Base-by-base conservation (phyloP, 2,888 invertebrate species). In the Apodemia hepburni region DNA sequence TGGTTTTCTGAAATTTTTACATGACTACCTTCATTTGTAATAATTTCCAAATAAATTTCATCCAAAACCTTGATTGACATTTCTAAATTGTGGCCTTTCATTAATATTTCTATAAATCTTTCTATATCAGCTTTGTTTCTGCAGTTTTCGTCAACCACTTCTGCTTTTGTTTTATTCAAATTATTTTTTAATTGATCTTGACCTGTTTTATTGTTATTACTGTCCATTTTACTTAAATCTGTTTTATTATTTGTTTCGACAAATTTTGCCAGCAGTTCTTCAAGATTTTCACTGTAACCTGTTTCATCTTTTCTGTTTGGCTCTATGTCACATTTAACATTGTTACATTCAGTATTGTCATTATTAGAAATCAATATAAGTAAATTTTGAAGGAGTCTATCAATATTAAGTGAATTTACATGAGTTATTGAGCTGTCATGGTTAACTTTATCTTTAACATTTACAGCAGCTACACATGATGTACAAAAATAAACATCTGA, bases 401-500 rank as follows among this genome's bases (percentile, higher is more conserved):
- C 72, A 42, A 71, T 49, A 47, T 66, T 69, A 2, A 71, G 0
- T 0, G 73, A 71, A 18, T 69, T 69, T 12, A 64, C 60, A 59
- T 78, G 78, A 5, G 5, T 45, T 3, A 64, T 58, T 1, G 73
- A 67, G 17, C 47, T 62, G 15, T 74, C 69, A 58, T 77, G 77
- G 2, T 11, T 59, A 11, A 58, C 29, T 64, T 65, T 73, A 12
- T 75, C 64, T 9, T 59, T 59, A 0, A 29, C 35, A 12, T 64
- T 59, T 0, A 77, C 64, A 3, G 65, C 62, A 4, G 49, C 1
- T 1, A 69, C 63, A 58, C 77, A 78, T 0, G 71, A 60, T 9
- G 69, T 71, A 66, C 78, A 78, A 61, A 71, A 78, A 64, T 74
- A 72, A 6, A 63, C 65, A 8, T 68, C 58, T 6, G 29, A 22